Evolutionary conservation across 2,888 invertebrate species (phyloP).

Genomic region (Minunthozetes semirufus): DNA sequence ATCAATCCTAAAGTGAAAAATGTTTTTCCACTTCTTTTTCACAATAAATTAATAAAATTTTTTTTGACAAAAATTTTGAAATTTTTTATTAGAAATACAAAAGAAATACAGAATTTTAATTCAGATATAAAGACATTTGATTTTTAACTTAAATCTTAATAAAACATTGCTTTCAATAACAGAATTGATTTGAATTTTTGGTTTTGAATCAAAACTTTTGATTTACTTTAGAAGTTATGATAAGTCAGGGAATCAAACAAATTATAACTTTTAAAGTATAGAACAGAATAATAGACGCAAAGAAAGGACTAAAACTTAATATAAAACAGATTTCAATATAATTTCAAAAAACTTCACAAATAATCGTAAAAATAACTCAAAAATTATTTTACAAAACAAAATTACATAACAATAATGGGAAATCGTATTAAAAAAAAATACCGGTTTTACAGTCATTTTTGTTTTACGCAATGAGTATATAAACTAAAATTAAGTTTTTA

Average conservation of each 20-base stretch:
- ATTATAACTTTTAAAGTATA: no score
- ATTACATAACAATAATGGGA: neutral
- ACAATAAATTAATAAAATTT: no score
- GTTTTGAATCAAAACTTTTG: neutral
- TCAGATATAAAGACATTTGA: no score
- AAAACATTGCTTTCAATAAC: neutral
- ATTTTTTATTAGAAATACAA: no score
- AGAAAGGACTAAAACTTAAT: neutral
- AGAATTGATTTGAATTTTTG: neutral
- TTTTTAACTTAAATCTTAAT: neutral
- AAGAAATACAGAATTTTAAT: no score
- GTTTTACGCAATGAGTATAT: constrained; percentile 2
- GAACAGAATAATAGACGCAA: neutral
- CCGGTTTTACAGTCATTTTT: neutral
- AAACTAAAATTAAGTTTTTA: neutral
- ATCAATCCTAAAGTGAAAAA: neutral
- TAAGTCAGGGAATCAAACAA: no score
- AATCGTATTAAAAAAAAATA: neutral
- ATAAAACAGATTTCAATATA: neutral
- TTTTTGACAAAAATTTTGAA: no score
- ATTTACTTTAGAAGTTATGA: neutral
- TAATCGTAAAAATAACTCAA: neutral
- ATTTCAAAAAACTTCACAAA: constrained; percentile 5
- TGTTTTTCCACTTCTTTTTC: no score
- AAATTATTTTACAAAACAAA: constrained; percentile 2